Evolutionary conservation across 2,113 vertebrate species (phyloP).

Genomic region (Neolamprologus falcicula): DNA sequence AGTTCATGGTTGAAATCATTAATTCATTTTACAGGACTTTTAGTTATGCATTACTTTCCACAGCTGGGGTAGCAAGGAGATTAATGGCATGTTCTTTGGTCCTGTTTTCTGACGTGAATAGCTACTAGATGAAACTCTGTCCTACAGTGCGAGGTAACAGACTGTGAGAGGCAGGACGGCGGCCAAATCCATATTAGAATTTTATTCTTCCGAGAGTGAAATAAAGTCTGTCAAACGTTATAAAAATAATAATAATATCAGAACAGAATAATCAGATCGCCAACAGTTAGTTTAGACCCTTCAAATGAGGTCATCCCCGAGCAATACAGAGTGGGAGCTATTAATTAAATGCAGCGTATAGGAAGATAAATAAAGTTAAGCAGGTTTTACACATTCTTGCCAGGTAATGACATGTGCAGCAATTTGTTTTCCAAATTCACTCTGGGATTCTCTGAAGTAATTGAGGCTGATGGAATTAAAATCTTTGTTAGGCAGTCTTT

Average conservation of each 20-base stretch:
- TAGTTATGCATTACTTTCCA: conserved; percentile 89
- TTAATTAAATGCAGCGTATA: conserved; percentile 7
- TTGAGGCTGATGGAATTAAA: conserved; percentile 61
- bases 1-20: conserved; percentile 96
- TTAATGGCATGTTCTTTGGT: conserved; percentile 76
- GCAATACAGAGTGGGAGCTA: neutral
- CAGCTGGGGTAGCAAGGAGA: conserved; percentile 83
- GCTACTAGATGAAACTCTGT: conserved; percentile 49
- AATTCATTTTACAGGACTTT: conserved; percentile 95
- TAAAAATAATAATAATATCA: neutral
- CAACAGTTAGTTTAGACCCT: neutral
- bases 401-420: conserved; percentile 49
- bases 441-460: conserved; percentile 36
- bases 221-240: conserved; percentile 38
- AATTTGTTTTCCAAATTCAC: conserved; percentile 48
- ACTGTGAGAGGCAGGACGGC: conserved; percentile 33
- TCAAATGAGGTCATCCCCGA: neutral
- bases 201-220: conserved; percentile 33
- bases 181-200: conserved; percentile 57
- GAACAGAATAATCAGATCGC: neutral
- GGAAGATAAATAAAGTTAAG: conserved; percentile 5
- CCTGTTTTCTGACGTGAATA: conserved; percentile 41
- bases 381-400: neutral
- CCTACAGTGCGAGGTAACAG: conserved; percentile 1
- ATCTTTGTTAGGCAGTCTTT: conserved; percentile 36